These are phyloP conservation scores for Proteles cristata DNA, from an alignment of 2,113 vertebrate genomes.

Conservation along the genomic window DNA sequence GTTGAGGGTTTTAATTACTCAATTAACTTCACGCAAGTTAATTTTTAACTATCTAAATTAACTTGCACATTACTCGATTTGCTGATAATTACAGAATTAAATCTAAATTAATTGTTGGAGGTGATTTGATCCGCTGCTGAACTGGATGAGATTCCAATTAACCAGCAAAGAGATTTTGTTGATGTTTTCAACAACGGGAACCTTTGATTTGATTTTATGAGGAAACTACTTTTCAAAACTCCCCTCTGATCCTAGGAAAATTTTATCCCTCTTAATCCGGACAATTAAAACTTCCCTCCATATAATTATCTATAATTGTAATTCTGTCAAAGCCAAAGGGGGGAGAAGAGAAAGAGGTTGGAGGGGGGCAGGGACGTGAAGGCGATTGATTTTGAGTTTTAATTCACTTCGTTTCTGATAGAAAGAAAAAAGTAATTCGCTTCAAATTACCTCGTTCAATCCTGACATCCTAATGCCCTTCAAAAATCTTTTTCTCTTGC, in stretches of 20 bases:
- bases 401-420: constrained; percentile 99
- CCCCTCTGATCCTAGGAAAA: constrained; percentile 96
- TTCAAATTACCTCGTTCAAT: constrained; percentile 99
- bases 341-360: constrained; percentile 81
- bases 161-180: constrained; percentile 92
- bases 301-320: constrained; percentile 99
- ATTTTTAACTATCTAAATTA: constrained; percentile 99
- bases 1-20: constrained; percentile 99
- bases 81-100: constrained; percentile 99
- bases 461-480: constrained; percentile 99
- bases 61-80: constrained; percentile 99
- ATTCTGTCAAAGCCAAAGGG: constrained; percentile 95
- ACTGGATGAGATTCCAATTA: constrained; percentile 99
- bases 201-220: constrained; percentile 98
- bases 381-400: constrained; percentile 99
- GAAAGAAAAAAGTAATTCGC: constrained; percentile 99
- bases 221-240: constrained; percentile 95
- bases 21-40: constrained; percentile 99
- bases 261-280: constrained; percentile 97
- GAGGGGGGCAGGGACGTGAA: constrained; percentile 89
- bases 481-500: constrained; percentile 98
- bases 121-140: constrained; percentile 97
- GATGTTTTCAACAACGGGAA: constrained; percentile 96
- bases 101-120: constrained; percentile 99
- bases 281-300: constrained; percentile 99